Percentiles rank a stretch among this genome's conserved stretches.
Evolutionary conservation across 2,113 vertebrate species (phyloP).

Genomic region (Phrynosoma platyrhinos): DNA sequence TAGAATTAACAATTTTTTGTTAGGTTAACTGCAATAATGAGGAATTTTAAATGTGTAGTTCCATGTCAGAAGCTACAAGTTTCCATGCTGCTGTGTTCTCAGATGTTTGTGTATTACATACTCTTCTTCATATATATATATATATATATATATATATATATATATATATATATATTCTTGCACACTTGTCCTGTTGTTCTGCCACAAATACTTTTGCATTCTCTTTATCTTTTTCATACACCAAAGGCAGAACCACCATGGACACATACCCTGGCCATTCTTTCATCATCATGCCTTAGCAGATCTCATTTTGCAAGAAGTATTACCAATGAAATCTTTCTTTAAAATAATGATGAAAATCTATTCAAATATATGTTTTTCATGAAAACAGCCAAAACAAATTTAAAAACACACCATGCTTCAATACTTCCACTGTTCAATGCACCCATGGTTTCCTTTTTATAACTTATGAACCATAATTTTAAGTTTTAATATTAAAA

Average conservation of each 20-base stretch:
- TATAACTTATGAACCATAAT: background rate
- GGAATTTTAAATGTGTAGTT: too few relatives aligned
- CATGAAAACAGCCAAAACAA: background rate
- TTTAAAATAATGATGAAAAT: background rate
- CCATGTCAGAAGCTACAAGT: too few relatives aligned
- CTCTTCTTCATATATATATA: too few relatives aligned
- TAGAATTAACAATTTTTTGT: too few relatives aligned
- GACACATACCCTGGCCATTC: background rate
- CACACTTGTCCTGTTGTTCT: background rate
- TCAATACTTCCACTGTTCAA: background rate
- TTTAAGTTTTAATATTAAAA: constrained; percentile 6
- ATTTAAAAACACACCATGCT: background rate
- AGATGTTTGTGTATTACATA: background rate
- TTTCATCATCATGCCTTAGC: background rate
- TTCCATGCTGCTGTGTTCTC: background rate
- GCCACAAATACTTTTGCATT: background rate
- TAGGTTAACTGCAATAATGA: too few relatives aligned
- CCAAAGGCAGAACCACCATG: background rate
- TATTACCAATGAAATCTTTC: background rate
- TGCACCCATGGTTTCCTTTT: background rate
- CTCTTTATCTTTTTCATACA: background rate
- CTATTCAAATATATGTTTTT: background rate
- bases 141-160: too few relatives aligned
- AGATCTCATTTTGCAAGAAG: background rate
- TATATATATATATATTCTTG: background rate